A percentile compares a stretch with the other conserved stretches of the same genome.
phyloP scores from a whole-genome alignment of 2,113 vertebrate species.

The Sterrhoptilus dennistouni region DNA sequence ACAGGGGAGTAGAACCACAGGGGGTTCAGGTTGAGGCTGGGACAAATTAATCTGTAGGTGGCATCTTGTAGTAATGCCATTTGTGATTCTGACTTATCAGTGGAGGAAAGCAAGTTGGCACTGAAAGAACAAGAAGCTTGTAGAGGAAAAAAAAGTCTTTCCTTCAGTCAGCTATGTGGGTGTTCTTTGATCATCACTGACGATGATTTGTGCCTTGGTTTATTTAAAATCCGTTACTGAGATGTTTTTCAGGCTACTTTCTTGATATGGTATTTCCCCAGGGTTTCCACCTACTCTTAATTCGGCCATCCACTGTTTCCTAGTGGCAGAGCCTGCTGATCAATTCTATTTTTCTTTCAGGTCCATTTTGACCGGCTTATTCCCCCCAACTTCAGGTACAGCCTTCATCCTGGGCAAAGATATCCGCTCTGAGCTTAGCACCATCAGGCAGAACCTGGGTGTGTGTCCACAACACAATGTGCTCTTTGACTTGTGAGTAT shows the following conservation, averaged over 20 bases:
- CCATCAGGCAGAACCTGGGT: slow-evolving; percentile 90
- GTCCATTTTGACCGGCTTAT: slow-evolving; percentile 95
- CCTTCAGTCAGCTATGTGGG: not conserved
- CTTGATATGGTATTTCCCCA: not conserved
- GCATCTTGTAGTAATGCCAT: not conserved
- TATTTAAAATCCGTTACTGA: not conserved
- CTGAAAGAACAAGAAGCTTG: not conserved
- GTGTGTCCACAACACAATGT: slow-evolving; percentile 98
- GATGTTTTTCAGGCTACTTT: not conserved
- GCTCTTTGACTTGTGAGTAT: slow-evolving; percentile 93
- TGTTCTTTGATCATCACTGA: not conserved
- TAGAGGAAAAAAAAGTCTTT: not conserved
- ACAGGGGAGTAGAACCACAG: not conserved
- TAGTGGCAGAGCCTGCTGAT: not conserved
- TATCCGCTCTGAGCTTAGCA: slow-evolving; percentile 87
- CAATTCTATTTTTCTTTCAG: slow-evolving; percentile 64
- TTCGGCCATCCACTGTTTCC: not conserved
- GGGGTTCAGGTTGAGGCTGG: not conserved
- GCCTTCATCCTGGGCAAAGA: slow-evolving; percentile 95
- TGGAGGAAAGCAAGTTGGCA: not conserved
- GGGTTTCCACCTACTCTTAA: not conserved
- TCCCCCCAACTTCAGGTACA: slow-evolving; percentile 94
- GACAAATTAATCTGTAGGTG: not conserved
- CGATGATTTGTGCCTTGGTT: not conserved
- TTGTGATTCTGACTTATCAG: not conserved